Base-by-base conservation (phyloP, 2,888 invertebrate genomes). In the Syrista parreyssii region DNA sequence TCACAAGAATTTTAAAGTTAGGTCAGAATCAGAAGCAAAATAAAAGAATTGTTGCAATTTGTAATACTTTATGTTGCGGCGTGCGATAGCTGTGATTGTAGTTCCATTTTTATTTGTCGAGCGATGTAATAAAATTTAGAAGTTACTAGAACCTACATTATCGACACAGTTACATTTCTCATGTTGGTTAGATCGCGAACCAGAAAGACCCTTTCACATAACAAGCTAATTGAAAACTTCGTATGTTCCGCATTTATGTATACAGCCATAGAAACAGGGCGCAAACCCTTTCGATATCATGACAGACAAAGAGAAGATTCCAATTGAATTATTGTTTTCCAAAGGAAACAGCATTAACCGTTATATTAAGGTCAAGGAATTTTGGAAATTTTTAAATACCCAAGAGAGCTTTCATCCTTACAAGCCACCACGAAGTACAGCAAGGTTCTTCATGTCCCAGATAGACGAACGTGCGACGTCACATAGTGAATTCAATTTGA, bases 311-410 rank as follows among this genome's bases (percentile, higher is more conserved):
- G 78, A 36, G 68, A 75, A 35, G 32, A 68, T 72, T 72, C 33
- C 68, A 55, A 80, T 82, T 30, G 79, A 83, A 74, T 77, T 84
- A 35, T 68, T 76, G 68, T 84, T 84, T 75, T 74, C 68, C 30
- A 80, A 78, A 55, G 79, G 75, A 68, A 36, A 73, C 40, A 81
- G 81, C 32, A 11, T 73, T 4, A 79, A 77, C 33, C 79, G 81
- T 73, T 77, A 79, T 11, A 34, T 68, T 30, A 84, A 84, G 79
- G 79, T 79, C 9, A 79, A 79, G 74, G 82, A 78, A 31, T 80
- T 83, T 74, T 82, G 84, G 84, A 74, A 76, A 11, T 81, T 84
- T 68, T 73, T 84, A 34, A 79, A 81, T 36, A 73, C 33, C 11
- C 79, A 75, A 36, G 30, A 73, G 68, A 73, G 78, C 23, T 68